A percentile compares a stretch with the other conserved stretches of the same genome.
These are phyloP conservation scores for Neolamprologus cancellatus DNA, from an alignment of 2,113 vertebrate species.

Conservation along the genomic window DNA sequence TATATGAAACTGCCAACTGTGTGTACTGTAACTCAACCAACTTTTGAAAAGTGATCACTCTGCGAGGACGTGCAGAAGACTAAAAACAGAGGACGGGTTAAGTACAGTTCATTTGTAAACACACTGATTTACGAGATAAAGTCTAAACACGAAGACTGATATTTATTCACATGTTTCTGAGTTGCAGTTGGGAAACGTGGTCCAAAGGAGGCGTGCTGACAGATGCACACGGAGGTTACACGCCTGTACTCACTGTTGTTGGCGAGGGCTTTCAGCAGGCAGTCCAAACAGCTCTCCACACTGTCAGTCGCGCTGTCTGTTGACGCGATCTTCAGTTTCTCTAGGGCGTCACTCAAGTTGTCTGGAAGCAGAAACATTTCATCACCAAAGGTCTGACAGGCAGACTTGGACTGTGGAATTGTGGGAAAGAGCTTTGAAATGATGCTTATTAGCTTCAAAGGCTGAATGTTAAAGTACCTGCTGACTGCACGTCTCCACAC, in stretches of 20 bases:
- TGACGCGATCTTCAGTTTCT: conserved; percentile 90
- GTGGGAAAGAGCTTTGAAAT: neutral
- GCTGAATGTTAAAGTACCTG: neutral
- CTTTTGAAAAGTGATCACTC: rapidly evolving
- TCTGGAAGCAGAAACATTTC: conserved; percentile 64
- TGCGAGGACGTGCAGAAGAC: neutral
- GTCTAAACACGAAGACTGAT: rapidly evolving
- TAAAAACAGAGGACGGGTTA: neutral
- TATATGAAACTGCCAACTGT: neutral
- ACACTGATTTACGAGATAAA: rapidly evolving
- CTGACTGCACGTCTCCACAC: neutral
- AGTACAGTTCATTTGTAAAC: rapidly evolving
- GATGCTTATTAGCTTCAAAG: rapidly evolving
- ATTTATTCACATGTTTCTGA: rapidly evolving
- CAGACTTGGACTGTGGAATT: neutral
- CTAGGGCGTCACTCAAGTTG: conserved; percentile 88
- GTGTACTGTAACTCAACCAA: neutral
- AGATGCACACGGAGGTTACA: neutral
- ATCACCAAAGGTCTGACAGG: neutral
- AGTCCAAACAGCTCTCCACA: conserved; percentile 90
- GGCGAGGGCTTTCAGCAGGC: conserved; percentile 87
- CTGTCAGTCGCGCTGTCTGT: conserved; percentile 80
- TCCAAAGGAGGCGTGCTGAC: neutral
- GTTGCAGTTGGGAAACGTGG: rapidly evolving
- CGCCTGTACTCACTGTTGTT: conserved; percentile 84